Evolutionary conservation across 2,113 vertebrate species (phyloP).

Genomic region (Caranx ignobilis): DNA sequence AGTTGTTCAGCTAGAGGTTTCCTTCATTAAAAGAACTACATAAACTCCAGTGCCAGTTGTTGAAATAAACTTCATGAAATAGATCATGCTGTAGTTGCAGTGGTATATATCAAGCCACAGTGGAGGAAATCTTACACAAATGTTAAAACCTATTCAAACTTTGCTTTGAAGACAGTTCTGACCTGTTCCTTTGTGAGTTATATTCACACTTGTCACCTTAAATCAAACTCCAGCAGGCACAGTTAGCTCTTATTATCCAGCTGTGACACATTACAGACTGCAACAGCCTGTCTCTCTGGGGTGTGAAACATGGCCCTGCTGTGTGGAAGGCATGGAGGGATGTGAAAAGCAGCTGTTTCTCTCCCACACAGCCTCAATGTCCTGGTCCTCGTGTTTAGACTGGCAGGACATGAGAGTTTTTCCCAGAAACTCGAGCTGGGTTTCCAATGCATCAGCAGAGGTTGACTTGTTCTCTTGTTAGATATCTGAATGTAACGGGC

Average conservation of each 20-base stretch:
- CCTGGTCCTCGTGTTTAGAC: constrained; percentile 66
- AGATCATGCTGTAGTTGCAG: background rate
- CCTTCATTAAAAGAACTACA: background rate
- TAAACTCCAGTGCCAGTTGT: background rate
- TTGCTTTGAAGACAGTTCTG: background rate
- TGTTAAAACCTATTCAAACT: background rate
- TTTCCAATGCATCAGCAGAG: constrained; percentile 53
- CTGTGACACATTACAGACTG: constrained; percentile 23
- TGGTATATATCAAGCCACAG: background rate
- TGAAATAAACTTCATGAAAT: background rate
- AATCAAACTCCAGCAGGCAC: constrained; percentile 36
- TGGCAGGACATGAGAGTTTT: constrained; percentile 69
- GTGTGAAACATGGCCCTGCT: constrained; percentile 59
- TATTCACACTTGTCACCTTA: constrained; percentile 30
- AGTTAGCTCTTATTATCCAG: constrained; percentile 44
- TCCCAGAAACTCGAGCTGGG: constrained; percentile 59
- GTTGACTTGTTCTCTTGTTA: constrained; percentile 34
- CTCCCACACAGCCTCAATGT: constrained; percentile 61
- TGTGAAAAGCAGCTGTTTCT: constrained; percentile 79
- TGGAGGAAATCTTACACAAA: background rate
- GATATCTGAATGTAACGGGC: constrained; percentile 33
- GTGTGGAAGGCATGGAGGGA: constrained; percentile 42
- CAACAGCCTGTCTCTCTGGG: constrained; percentile 33
- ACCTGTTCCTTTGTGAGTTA: background rate
- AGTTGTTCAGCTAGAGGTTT: background rate